Conservation (phyloP, 2,113 vertebrate genomes). For the Mastomys natalensis region DNA sequence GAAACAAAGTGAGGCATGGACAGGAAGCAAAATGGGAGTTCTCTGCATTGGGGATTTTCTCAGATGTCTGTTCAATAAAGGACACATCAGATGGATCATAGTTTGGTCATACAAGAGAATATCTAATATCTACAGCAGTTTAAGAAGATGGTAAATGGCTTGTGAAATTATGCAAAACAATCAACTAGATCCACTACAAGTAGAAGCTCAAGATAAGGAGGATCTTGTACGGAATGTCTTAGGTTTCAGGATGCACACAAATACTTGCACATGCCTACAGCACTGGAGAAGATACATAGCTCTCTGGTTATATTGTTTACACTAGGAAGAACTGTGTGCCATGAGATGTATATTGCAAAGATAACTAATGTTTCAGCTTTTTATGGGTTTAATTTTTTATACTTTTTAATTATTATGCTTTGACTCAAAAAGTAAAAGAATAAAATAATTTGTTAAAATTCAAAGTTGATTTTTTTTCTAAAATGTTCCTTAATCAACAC, state of each 20-base stretch:
- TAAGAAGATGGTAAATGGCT: conserved; percentile 37
- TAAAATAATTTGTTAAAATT: conserved; percentile 5
- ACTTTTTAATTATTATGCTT: neutral
- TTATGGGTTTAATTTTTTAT: neutral
- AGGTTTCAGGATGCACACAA: neutral
- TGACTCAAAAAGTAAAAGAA: neutral
- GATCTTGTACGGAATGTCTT: neutral
- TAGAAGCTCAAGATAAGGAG: neutral
- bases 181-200: neutral
- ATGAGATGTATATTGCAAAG: neutral
- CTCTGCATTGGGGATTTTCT: neutral
- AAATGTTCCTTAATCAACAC: neutral
- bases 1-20: too few species aligned
- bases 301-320: neutral
- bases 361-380: neutral
- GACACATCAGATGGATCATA: neutral
- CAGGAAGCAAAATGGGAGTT: neutral
- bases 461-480: neutral
- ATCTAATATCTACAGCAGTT: conserved; percentile 14
- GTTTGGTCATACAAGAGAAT: neutral
- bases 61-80: neutral
- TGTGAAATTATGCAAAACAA: neutral
- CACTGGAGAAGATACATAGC: neutral
- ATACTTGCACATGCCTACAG: neutral
- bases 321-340: neutral